Conservation (phyloP, 1,140 invertebrate species). For the Latrodectus geometricus region DNA sequence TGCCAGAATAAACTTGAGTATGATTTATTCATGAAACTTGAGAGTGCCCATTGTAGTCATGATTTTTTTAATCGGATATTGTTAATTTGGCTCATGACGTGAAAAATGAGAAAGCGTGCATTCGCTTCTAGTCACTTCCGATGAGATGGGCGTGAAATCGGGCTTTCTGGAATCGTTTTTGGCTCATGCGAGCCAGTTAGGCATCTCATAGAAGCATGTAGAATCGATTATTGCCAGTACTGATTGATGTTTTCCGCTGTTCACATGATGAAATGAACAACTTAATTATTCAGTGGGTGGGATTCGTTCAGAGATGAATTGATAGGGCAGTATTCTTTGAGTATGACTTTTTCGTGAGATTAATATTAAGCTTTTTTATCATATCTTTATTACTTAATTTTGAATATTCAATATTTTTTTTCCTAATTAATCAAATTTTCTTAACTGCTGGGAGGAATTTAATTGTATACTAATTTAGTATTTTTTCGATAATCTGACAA, state of each 20-base stretch:
- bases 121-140: neutral
- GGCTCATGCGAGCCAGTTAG: neutral
- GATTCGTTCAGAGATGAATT: neutral
- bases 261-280: conserved; percentile 13
- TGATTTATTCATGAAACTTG: neutral
- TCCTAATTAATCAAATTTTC: neutral
- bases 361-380: neutral
- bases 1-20: neutral
- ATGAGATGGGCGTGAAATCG: neutral
- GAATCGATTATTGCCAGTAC: conserved; percentile 26
- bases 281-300: conserved; percentile 36
- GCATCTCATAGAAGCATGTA: neutral
- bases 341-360: neutral
- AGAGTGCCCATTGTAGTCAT: neutral
- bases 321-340: neutral
- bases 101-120: neutral
- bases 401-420: neutral
- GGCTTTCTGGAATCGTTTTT: neutral
- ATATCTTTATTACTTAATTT: neutral
- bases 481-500: neutral
- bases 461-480: too few species aligned
- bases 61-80: neutral
- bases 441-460: too few species aligned
- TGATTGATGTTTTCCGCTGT: conserved; percentile 33
- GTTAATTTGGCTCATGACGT: neutral